Percentiles rank a stretch among this genome's conserved stretches.
Conservation (phyloP, 2,113 vertebrate species). For the Carassius auratus region DNA sequence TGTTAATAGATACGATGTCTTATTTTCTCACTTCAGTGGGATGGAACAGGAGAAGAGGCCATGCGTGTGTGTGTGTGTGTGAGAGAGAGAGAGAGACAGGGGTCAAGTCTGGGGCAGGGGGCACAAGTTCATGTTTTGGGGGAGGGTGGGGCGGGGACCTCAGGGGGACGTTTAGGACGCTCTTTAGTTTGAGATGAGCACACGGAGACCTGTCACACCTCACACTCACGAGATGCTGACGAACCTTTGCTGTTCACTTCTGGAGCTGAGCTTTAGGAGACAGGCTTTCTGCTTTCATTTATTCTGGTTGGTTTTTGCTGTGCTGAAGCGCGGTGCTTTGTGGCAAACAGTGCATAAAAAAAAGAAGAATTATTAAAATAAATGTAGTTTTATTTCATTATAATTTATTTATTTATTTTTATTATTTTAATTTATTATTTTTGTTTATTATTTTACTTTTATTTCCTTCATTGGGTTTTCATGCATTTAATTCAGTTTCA, state of each 20-base stretch:
- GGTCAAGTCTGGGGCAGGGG: slow-evolving; percentile 50
- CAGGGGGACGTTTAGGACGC: slow-evolving; percentile 17
- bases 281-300: background rate
- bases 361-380: too few species aligned
- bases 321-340: too few species aligned
- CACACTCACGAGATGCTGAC: background rate
- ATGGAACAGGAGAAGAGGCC: background rate
- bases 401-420: too few species aligned
- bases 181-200: slow-evolving; percentile 16
- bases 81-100: background rate
- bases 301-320: too few species aligned
- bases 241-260: background rate
- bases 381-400: too few species aligned
- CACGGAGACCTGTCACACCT: background rate
- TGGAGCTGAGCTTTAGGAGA: background rate
- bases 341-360: too few species aligned
- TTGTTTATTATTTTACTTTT: too few species aligned
- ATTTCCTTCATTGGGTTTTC: too few species aligned
- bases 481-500: too few species aligned
- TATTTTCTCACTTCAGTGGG: slow-evolving; percentile 22
- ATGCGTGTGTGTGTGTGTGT: background rate
- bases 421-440: too few species aligned
- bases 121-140: slow-evolving; percentile 45
- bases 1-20: slow-evolving; percentile 32
- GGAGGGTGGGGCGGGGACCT: background rate